A percentile compares a stretch with the other conserved stretches of the same genome.
Evolutionary conservation across 2,888 invertebrate genomes (phyloP).

Genomic region (Prosopocoilus inquinatus): DNA sequence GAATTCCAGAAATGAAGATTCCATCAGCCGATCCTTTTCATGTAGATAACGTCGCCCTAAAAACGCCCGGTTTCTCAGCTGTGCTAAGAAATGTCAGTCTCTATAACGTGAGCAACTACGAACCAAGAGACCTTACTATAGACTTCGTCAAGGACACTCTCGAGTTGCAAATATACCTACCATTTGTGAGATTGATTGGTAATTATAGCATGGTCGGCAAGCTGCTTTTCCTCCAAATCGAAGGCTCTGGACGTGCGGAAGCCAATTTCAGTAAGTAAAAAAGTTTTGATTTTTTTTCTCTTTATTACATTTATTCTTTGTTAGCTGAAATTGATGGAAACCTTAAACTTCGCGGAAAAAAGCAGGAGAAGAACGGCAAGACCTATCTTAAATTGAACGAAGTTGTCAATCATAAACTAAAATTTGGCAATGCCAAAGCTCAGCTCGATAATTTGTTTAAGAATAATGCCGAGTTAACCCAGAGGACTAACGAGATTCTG

Average conservation of each 20-base stretch:
- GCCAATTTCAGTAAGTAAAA: slow-evolving; percentile 53
- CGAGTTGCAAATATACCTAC: slow-evolving; percentile 43
- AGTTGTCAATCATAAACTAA: slow-evolving; percentile 21
- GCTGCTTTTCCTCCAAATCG: slow-evolving; percentile 49
- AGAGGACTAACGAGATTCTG: slow-evolving; percentile 29
- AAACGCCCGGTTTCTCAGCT: slow-evolving; percentile 12
- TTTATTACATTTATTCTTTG: slow-evolving; percentile 16
- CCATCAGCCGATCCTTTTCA: slow-evolving; percentile 50
- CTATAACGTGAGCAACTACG: slow-evolving; percentile 52
- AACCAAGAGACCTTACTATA: slow-evolving; percentile 34
- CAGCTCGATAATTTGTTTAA: slow-evolving; percentile 31
- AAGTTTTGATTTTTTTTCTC: slow-evolving; percentile 2
- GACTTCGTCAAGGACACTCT: slow-evolving; percentile 45
- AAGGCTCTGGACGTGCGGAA: slow-evolving; percentile 49
- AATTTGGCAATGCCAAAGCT: slow-evolving; percentile 24
- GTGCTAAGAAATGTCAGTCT: slow-evolving; percentile 43
- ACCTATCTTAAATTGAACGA: slow-evolving; percentile 15
- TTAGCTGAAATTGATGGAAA: slow-evolving; percentile 48
- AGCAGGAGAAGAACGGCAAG: slow-evolving; percentile 7
- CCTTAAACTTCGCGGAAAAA: slow-evolving; percentile 29
- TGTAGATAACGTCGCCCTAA: slow-evolving; percentile 47
- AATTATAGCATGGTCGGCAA: slow-evolving; percentile 51
- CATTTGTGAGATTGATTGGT: slow-evolving; percentile 34
- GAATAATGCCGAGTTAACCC: slow-evolving; percentile 31
- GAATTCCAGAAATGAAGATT: slow-evolving; percentile 48